Evolutionary conservation across 2,888 invertebrate species (phyloP).

Genomic region (Spodoptera littoralis): DNA sequence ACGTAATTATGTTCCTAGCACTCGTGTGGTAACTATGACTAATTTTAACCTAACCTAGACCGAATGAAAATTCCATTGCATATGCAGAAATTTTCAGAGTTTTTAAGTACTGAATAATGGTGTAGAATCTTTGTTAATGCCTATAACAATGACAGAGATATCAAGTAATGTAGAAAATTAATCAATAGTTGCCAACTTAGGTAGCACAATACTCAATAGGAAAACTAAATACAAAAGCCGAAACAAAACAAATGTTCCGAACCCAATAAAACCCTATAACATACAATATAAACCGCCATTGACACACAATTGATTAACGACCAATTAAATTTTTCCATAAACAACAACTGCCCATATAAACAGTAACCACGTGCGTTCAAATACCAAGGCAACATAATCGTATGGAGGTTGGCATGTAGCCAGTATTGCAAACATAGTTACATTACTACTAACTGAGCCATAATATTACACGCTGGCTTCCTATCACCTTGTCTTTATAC

Average conservation of each 20-base stretch:
- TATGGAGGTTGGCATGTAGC: constrained; percentile 54
- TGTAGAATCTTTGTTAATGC: background rate
- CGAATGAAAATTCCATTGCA: constrained; percentile 35
- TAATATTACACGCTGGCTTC: constrained; percentile 55
- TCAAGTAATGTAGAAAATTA: too few species aligned
- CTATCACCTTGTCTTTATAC: constrained; percentile 52
- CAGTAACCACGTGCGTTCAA: constrained; percentile 38
- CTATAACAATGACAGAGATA: too few species aligned
- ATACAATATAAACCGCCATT: constrained; percentile 4
- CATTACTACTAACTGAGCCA: constrained; percentile 50
- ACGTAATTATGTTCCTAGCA: constrained; percentile 24
- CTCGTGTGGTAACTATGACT: constrained; percentile 15
- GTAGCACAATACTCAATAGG: too few species aligned
- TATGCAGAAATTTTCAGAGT: constrained; percentile 6
- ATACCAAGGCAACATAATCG: constrained; percentile 61
- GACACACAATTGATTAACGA: constrained; percentile 3
- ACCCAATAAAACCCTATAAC: constrained; percentile 1
- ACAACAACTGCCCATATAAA: constrained; percentile 24
- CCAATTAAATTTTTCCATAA: constrained; percentile 1
- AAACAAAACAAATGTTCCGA: background rate
- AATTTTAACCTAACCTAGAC: constrained; percentile 18
- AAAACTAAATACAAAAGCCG: background rate
- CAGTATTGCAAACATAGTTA: constrained; percentile 59
- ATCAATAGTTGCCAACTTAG: too few species aligned
- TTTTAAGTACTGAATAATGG: constrained; percentile 1